Conservation (phyloP, 2,888 invertebrate species). For the Barypeithes pellucidus region DNA sequence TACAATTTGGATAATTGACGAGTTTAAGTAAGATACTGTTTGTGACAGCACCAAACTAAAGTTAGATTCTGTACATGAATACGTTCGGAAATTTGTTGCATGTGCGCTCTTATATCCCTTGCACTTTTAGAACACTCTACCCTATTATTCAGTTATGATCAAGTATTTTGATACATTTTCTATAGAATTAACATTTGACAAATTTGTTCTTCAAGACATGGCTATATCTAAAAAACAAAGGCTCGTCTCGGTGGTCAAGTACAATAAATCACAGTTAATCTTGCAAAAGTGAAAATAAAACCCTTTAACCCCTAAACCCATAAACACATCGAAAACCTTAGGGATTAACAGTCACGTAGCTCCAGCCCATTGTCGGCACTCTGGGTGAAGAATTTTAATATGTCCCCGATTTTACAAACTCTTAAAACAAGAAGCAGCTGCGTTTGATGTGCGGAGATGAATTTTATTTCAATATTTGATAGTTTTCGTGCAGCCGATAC, state of each 20-base stretch:
- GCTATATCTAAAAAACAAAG: background rate
- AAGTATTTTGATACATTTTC: too few species aligned
- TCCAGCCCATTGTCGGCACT: slow-evolving; percentile 61
- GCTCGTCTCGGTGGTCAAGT: background rate
- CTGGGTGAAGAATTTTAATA: slow-evolving; percentile 69
- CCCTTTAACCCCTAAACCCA: slow-evolving; percentile 42
- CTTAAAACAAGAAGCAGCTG: slow-evolving; percentile 72
- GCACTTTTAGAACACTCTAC: too few species aligned
- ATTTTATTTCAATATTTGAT: slow-evolving; percentile 73
- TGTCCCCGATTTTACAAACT: slow-evolving; percentile 71
- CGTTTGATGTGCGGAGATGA: slow-evolving; percentile 72
- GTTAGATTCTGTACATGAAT: too few species aligned
- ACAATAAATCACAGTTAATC: background rate
- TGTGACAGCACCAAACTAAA: too few species aligned
- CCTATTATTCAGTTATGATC: too few species aligned
- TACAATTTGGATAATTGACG: too few species aligned
- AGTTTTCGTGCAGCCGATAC: slow-evolving; percentile 66
- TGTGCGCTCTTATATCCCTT: too few species aligned
- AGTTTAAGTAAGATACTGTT: too few species aligned
- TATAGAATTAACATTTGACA: too few species aligned
- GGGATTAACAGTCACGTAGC: slow-evolving; percentile 51
- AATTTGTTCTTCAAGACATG: too few species aligned
- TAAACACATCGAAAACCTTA: slow-evolving; percentile 34
- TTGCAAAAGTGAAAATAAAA: slow-evolving; percentile 3
- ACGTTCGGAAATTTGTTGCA: too few species aligned